Conservation (phyloP, 2,888 invertebrate genomes). For the Endotricha flammealis region DNA sequence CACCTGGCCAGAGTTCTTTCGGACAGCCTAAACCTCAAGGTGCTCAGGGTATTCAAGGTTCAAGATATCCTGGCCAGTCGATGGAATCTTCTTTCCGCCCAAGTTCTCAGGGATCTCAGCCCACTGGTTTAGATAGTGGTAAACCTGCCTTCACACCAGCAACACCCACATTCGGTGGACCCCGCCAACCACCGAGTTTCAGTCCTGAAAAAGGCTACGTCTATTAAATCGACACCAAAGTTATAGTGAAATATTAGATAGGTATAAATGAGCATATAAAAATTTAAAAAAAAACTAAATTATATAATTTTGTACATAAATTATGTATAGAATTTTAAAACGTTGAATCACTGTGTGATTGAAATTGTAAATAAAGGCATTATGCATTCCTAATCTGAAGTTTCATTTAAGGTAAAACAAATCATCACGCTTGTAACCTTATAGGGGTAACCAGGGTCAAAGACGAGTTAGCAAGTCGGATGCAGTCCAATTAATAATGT, state of each 20-base stretch:
- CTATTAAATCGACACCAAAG: slow-evolving; percentile 49
- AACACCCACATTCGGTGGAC: slow-evolving; percentile 42
- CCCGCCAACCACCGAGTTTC: slow-evolving; percentile 68
- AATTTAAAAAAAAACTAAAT: slow-evolving; percentile 24
- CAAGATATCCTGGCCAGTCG: slow-evolving; percentile 16
- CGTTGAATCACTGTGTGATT: slow-evolving; percentile 49
- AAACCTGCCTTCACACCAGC: slow-evolving; percentile 16
- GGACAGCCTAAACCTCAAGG: slow-evolving; percentile 2
- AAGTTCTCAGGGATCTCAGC: slow-evolving; percentile 14
- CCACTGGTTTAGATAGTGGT: slow-evolving; percentile 7
- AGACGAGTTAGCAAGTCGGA: too few relatives aligned
- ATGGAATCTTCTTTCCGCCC: slow-evolving; percentile 30
- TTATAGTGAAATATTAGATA: slow-evolving; percentile 29
- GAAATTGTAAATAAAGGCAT: slow-evolving; percentile 31
- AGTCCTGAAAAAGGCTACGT: slow-evolving; percentile 65
- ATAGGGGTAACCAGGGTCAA: too few relatives aligned
- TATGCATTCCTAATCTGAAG: slow-evolving; percentile 9
- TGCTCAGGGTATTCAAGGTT: slow-evolving; percentile 8
- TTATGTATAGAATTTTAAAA: slow-evolving; percentile 34
- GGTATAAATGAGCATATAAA: slow-evolving; percentile 30
- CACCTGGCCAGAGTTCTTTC: slow-evolving; percentile 20
- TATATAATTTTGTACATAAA: slow-evolving; percentile 27
- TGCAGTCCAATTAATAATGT: too few relatives aligned
- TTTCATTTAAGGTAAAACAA: too few relatives aligned
- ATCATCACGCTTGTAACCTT: too few relatives aligned